Conservation (phyloP, 2,888 invertebrate species). For the Megalurothrips usitatus region DNA sequence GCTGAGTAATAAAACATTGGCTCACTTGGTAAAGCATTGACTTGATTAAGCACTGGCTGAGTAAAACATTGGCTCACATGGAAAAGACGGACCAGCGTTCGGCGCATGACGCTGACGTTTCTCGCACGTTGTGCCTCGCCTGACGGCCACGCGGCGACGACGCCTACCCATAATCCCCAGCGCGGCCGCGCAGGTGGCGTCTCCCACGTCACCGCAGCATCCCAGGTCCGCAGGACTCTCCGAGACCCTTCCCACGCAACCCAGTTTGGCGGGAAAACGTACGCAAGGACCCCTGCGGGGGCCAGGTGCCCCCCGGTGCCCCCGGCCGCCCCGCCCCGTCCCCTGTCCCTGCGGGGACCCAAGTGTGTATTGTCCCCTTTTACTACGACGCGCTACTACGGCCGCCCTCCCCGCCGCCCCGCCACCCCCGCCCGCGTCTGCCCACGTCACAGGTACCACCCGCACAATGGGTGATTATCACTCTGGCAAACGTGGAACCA, state of each 20-base stretch:
- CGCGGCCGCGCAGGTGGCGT: neutral
- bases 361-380: constrained; percentile 22
- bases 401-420: neutral
- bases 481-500: neutral
- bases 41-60: too few relatives aligned
- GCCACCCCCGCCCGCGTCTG: neutral
- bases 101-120: too few relatives aligned
- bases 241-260: neutral
- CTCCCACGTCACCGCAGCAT: neutral
- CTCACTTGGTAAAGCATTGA: too few relatives aligned
- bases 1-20: too few relatives aligned
- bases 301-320: neutral
- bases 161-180: neutral
- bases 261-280: neutral
- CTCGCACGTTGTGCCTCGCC: too few relatives aligned
- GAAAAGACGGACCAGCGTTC: too few relatives aligned
- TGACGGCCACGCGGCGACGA: too few relatives aligned
- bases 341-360: neutral
- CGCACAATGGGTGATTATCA: constrained; percentile 17
- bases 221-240: neutral
- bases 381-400: constrained; percentile 16
- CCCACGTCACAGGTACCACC: neutral
- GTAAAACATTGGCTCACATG: too few relatives aligned
- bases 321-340: neutral
- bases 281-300: neutral